Conservation (phyloP, 2,888 invertebrate genomes). For the Acanthoscelides obtectus region DNA sequence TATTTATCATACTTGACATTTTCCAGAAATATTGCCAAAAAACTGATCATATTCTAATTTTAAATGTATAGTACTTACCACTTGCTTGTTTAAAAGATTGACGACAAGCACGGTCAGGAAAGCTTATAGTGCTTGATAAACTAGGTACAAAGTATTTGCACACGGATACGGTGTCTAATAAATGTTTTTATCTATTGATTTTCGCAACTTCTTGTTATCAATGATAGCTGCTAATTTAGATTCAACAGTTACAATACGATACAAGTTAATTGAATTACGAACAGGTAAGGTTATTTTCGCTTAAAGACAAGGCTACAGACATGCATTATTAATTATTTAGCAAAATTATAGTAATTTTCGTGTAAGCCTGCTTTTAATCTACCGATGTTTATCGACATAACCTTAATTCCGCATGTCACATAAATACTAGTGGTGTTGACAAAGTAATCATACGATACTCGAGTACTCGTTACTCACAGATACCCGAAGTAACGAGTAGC, state of each 20-base stretch:
- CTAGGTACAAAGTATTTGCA: background rate
- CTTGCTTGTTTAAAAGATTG: background rate
- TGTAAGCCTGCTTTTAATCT: background rate
- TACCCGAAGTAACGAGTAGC: too few species aligned
- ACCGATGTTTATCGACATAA: background rate
- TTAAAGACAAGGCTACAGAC: background rate
- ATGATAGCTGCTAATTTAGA: background rate
- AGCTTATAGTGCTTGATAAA: background rate
- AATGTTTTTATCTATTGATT: background rate
- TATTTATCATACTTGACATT: background rate
- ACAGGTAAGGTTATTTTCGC: background rate
- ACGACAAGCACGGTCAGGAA: background rate
- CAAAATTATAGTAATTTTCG: background rate
- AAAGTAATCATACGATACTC: too few species aligned
- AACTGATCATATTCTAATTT: background rate
- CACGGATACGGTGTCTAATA: background rate
- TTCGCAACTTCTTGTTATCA: background rate
- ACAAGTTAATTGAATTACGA: background rate
- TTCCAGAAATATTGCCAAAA: background rate
- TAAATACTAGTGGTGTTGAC: too few species aligned
- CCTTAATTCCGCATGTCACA: background rate
- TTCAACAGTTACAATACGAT: background rate
- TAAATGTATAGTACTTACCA: background rate
- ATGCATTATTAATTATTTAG: background rate
- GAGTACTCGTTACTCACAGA: too few species aligned